These are phyloP conservation scores for Equus quagga DNA, from an alignment of 2,113 vertebrate species.

Conservation along the genomic window DNA sequence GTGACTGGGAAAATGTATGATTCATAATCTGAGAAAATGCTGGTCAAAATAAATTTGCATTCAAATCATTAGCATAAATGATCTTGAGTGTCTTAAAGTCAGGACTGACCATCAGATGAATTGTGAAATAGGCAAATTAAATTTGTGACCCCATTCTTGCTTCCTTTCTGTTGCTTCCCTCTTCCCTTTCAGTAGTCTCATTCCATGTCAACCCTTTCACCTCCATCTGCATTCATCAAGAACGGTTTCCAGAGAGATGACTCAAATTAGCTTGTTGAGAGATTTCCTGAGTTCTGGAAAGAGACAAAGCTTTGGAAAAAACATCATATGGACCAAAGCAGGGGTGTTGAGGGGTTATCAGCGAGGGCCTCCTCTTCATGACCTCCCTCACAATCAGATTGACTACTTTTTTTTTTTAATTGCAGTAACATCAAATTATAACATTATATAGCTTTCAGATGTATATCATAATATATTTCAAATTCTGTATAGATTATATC, in stretches of 20 bases:
- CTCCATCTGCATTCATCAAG: background rate
- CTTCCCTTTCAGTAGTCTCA: background rate
- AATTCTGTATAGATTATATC: too few species aligned
- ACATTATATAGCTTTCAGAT: too few species aligned
- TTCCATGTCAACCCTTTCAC: background rate
- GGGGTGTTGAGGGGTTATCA: background rate
- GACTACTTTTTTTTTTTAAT: background rate
- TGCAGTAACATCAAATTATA: too few species aligned
- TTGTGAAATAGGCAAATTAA: background rate
- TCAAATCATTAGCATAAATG: conserved; percentile 24
- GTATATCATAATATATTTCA: too few species aligned
- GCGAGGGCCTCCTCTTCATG: background rate
- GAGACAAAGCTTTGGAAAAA: background rate
- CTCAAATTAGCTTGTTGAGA: background rate
- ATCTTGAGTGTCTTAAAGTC: background rate
- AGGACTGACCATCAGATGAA: background rate
- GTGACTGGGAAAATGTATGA: conserved; percentile 23
- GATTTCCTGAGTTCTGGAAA: background rate
- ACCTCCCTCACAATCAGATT: background rate
- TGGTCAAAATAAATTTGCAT: conserved; percentile 52
- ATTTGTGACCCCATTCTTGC: background rate
- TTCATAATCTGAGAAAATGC: conserved; percentile 11
- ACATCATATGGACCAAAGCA: background rate
- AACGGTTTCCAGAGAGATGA: background rate
- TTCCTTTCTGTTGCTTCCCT: background rate